phyloP scores from a whole-genome alignment of 1,140 invertebrate genomes.

The Heliconius hewitsoni region DNA sequence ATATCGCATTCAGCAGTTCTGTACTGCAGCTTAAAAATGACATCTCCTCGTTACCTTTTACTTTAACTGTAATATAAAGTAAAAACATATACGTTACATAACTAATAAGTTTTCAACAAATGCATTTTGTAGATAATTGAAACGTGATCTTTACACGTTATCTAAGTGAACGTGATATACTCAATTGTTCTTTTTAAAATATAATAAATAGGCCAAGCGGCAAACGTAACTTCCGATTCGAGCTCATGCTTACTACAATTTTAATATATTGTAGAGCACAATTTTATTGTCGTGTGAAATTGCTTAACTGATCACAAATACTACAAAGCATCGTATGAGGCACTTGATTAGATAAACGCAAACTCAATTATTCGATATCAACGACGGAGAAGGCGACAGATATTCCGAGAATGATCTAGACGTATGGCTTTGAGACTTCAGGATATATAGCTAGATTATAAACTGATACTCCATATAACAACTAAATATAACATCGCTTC shows the following conservation, averaged over 20 bases:
- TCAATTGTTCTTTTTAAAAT: not conserved
- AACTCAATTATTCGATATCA: slow-evolving; percentile 24
- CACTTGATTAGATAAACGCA: slow-evolving; percentile 38
- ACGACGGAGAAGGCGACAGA: slow-evolving; percentile 19
- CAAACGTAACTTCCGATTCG: not conserved
- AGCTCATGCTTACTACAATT: not conserved
- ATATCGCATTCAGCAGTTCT: no score
- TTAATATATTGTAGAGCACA: not conserved
- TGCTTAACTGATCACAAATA: slow-evolving; percentile 15
- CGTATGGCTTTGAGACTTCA: slow-evolving; percentile 21
- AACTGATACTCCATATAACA: slow-evolving; percentile 48
- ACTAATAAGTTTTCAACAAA: not conserved
- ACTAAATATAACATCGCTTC: slow-evolving; percentile 58
- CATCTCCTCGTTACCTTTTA: not conserved
- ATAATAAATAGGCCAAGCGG: not conserved
- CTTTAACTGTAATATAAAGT: not conserved
- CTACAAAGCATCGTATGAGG: slow-evolving; percentile 30
- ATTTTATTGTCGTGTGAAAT: slow-evolving; percentile 29
- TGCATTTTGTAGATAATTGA: slow-evolving; percentile 8
- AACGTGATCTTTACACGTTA: slow-evolving; percentile 16
- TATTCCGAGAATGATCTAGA: slow-evolving; percentile 49
- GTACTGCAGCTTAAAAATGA: no score
- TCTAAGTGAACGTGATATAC: slow-evolving; percentile 7
- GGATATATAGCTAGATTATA: not conserved
- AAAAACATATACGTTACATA: not conserved